Evolutionary conservation across 2,888 invertebrate species (phyloP).

Genomic region (Leptinotarsa rubiginosa): DNA sequence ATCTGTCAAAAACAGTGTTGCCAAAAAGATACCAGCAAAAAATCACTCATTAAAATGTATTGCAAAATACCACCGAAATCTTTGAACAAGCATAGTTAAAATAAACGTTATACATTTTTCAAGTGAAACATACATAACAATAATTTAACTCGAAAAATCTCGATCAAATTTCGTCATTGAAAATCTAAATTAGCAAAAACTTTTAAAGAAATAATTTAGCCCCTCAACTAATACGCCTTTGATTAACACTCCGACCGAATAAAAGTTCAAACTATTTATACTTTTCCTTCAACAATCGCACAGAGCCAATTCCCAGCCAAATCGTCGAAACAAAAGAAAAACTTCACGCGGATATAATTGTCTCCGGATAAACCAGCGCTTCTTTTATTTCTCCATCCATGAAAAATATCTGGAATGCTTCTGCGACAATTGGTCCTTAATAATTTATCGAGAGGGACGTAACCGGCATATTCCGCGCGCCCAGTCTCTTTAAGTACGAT

Average conservation of each 20-base stretch:
- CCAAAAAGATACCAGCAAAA: no score
- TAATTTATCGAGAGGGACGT: conserved; percentile 23
- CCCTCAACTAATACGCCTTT: background rate
- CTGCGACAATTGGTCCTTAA: conserved; percentile 19
- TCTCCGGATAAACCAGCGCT: conserved; percentile 17
- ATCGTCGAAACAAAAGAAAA: conserved; percentile 13
- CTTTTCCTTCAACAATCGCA: conserved; percentile 12
- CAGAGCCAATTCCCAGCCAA: conserved; percentile 11
- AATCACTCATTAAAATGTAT: no score
- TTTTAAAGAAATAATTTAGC: background rate
- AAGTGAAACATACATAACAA: no score
- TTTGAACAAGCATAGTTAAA: no score
- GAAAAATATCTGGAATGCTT: conserved; percentile 16
- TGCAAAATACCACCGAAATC: no score
- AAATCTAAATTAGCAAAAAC: no score
- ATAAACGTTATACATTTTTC: no score
- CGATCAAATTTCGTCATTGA: no score
- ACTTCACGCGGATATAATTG: conserved; percentile 17
- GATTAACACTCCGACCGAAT: background rate
- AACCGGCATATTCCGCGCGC: conserved; percentile 25
- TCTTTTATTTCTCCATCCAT: conserved; percentile 21
- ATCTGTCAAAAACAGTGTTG: no score
- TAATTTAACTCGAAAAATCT: no score
- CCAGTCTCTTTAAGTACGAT: conserved; percentile 25
- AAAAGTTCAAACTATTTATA: conserved; percentile 3